Conservation (phyloP, 2,113 vertebrate species). For the Mystacornis crossleyi region DNA sequence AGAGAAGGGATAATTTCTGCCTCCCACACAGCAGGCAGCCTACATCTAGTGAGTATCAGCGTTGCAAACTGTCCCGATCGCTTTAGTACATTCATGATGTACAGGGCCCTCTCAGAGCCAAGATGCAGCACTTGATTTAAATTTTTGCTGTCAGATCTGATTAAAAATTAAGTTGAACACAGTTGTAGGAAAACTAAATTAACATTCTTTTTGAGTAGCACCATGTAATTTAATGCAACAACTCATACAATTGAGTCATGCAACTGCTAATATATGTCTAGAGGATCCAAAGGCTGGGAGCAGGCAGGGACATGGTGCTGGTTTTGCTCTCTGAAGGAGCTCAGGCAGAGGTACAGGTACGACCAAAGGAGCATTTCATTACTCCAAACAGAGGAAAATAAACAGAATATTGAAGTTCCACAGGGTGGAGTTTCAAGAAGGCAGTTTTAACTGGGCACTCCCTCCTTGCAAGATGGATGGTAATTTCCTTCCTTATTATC, state of each 20-base stretch:
- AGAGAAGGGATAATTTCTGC: constrained; percentile 62
- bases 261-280: not conserved
- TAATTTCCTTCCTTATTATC: not conserved
- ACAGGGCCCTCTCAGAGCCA: constrained; percentile 48
- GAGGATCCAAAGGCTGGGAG: not conserved
- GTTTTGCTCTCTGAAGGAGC: not conserved
- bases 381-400: not conserved
- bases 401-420: not conserved
- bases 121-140: constrained; percentile 70
- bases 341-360: not conserved
- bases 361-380: not conserved
- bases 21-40: constrained; percentile 62
- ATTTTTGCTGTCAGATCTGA: constrained; percentile 77
- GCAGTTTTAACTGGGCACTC: not conserved
- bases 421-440: not conserved
- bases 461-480: not conserved
- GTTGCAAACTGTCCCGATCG: constrained; percentile 41
- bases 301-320: not conserved
- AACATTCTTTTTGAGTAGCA: constrained; percentile 74
- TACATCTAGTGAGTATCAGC: constrained; percentile 21
- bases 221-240: constrained; percentile 76
- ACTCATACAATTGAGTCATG: constrained; percentile 69
- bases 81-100: constrained; percentile 26
- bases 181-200: constrained; percentile 74
- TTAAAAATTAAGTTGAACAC: constrained; percentile 79